Conservation (phyloP, 23 tunicate species). For the Aplidium turbinatum region DNA sequence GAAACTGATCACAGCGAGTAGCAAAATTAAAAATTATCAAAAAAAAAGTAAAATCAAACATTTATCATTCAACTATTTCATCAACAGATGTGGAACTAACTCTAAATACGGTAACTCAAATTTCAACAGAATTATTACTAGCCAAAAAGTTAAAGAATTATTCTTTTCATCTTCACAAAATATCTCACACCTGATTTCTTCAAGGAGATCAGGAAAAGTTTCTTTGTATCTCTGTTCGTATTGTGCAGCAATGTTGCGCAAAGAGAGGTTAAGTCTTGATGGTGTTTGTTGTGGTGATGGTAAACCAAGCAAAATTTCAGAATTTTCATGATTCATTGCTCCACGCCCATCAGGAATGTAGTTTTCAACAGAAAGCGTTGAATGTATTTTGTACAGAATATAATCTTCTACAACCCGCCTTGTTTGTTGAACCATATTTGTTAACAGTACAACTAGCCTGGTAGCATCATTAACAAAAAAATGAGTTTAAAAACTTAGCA, state of each 20-base stretch:
- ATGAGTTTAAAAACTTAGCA: too few relatives aligned
- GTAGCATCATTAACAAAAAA: too few relatives aligned
- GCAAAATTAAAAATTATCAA: too few relatives aligned
- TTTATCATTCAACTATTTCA: too few relatives aligned
- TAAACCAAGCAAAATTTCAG: not conserved
- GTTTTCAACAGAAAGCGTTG: not conserved
- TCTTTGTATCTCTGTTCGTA: constrained; percentile 49
- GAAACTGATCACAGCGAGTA: too few relatives aligned
- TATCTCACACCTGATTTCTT: constrained; percentile 34
- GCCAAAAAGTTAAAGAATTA: too few relatives aligned
- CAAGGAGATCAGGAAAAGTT: constrained; percentile 59
- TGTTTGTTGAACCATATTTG: constrained; percentile 68
- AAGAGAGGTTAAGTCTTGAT: constrained; percentile 38
- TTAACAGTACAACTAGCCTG: too few relatives aligned
- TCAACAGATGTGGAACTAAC: too few relatives aligned
- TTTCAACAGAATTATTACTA: too few relatives aligned
- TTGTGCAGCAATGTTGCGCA: constrained; percentile 41
- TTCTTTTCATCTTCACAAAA: too few relatives aligned
- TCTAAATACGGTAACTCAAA: too few relatives aligned
- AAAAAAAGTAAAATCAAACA: too few relatives aligned
- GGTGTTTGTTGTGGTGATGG: constrained; percentile 47
- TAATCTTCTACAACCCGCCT: constrained; percentile 75
- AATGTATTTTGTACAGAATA: constrained; percentile 44
- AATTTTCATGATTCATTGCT: not conserved
- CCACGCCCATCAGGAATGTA: not conserved